phyloP scores from a whole-genome alignment of 2,113 vertebrate species.

The Micromys minutus region DNA sequence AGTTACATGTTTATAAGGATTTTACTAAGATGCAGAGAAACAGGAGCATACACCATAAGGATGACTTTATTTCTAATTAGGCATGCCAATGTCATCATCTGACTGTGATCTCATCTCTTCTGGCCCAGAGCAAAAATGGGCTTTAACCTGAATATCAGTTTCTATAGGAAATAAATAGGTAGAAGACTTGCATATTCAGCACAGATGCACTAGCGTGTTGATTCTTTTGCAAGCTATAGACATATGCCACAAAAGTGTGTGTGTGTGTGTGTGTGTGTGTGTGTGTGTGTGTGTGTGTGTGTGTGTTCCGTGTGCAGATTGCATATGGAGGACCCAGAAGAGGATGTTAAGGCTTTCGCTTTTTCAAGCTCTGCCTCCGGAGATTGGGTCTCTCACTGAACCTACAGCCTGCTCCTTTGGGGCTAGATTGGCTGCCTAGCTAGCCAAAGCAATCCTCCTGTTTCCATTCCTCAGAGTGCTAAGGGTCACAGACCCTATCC shows the following conservation, averaged over 20 bases:
- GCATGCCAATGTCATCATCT: neutral
- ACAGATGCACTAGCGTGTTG: neutral
- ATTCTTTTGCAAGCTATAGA: neutral
- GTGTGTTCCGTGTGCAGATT: neutral
- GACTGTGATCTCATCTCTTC: neutral
- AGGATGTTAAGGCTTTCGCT: neutral
- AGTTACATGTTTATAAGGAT: neutral
- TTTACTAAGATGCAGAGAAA: neutral
- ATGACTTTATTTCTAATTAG: neutral
- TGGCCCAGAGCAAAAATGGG: neutral
- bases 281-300: neutral
- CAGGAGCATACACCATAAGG: neutral
- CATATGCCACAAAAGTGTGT: neutral
- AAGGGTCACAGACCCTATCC: fast-evolving
- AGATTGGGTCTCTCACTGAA: neutral
- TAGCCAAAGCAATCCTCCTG: neutral
- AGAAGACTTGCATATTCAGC: neutral
- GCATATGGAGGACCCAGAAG: fast-evolving
- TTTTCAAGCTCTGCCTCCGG: neutral
- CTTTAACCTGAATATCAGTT: neutral
- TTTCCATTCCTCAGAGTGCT: neutral
- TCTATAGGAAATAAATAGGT: neutral
- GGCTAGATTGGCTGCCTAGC: neutral
- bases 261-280: neutral
- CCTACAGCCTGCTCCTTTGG: neutral